Evolutionary conservation across 2,888 invertebrate genomes (phyloP).

Genomic region (Himalopsyche tibetana): DNA sequence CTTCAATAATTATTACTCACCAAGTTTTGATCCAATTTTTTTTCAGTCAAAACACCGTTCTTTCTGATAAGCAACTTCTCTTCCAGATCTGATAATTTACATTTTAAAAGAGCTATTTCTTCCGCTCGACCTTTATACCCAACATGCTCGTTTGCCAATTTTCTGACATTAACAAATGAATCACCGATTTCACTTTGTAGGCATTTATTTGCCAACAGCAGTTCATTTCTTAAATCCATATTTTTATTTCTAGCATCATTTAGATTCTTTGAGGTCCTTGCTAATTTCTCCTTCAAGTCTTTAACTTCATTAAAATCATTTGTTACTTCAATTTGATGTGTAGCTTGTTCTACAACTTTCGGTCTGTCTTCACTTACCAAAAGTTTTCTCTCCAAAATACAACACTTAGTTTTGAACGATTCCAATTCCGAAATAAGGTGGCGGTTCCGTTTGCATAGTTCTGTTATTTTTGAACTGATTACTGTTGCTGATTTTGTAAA

Average conservation of each 20-base stretch:
- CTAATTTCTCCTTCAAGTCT: slow-evolving; percentile 79
- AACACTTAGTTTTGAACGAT: slow-evolving; percentile 78
- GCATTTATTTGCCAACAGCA: slow-evolving; percentile 84
- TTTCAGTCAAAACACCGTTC: slow-evolving; percentile 68
- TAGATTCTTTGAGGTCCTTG: slow-evolving; percentile 79
- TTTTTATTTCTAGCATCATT: slow-evolving; percentile 84
- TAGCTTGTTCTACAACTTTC: slow-evolving; percentile 72
- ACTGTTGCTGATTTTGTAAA: slow-evolving; percentile 76
- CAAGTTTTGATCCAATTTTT: slow-evolving; percentile 55
- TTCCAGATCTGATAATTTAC: slow-evolving; percentile 82
- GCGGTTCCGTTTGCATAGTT: slow-evolving; percentile 81
- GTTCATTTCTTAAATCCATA: slow-evolving; percentile 82
- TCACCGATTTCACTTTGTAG: slow-evolving; percentile 87
- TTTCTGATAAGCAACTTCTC: slow-evolving; percentile 77
- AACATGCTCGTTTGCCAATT: slow-evolving; percentile 77
- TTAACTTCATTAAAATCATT: slow-evolving; percentile 76
- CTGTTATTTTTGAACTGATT: slow-evolving; percentile 81
- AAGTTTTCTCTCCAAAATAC: slow-evolving; percentile 75
- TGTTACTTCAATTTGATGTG: slow-evolving; percentile 65
- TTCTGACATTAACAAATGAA: slow-evolving; percentile 80
- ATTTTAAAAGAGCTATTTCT: slow-evolving; percentile 83
- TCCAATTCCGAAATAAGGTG: slow-evolving; percentile 81
- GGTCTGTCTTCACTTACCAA: slow-evolving; percentile 71
- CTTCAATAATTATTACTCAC: background rate
- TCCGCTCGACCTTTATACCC: slow-evolving; percentile 89